Percentiles rank a stretch among this genome's conserved stretches.
Conservation (phyloP, 2,113 vertebrate genomes). For the Saimiri boliviensis region DNA sequence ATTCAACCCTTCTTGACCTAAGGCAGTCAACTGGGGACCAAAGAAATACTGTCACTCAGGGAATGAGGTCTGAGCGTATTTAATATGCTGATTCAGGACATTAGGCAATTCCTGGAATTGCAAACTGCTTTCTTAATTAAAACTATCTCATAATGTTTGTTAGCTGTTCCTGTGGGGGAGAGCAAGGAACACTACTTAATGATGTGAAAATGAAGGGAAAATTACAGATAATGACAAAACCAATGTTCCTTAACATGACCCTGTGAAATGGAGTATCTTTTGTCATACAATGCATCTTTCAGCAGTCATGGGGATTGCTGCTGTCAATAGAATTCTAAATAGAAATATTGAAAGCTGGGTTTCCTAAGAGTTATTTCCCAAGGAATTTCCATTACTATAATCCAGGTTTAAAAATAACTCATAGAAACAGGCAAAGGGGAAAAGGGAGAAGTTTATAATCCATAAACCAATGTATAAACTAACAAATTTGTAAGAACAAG, state of each 20-base stretch:
- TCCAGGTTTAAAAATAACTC: conserved; percentile 56
- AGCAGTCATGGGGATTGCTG: background rate
- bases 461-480: background rate
- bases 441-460: background rate
- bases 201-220: background rate
- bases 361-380: conserved; percentile 33
- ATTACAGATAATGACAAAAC: background rate
- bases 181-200: background rate
- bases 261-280: background rate
- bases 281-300: background rate
- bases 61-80: background rate
- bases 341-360: background rate
- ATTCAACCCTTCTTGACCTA: background rate
- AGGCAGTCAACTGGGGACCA: background rate
- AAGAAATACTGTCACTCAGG: background rate
- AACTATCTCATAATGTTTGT: conserved; percentile 42
- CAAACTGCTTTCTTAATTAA: conserved; percentile 37
- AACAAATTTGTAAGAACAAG: background rate
- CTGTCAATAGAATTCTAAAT: conserved; percentile 41
- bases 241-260: background rate
- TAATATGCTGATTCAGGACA: background rate
- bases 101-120: conserved; percentile 31
- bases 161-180: background rate
- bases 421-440: background rate
- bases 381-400: conserved; percentile 42